A percentile compares a stretch with the other conserved stretches of the same genome.
Evolutionary conservation across 1,140 invertebrate genomes (phyloP).

Genomic region (Heliconius nattereri): DNA sequence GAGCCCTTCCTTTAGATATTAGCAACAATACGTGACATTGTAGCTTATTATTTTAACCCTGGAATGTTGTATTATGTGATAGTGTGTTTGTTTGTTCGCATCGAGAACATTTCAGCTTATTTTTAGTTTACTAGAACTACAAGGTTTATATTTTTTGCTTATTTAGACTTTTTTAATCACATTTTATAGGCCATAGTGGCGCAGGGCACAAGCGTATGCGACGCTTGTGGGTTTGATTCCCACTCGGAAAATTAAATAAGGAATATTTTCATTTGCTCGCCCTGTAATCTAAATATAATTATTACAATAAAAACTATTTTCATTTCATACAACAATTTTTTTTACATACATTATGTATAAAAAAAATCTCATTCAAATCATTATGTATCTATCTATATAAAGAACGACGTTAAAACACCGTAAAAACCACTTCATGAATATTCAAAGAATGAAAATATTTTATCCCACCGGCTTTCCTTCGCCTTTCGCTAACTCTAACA

Average conservation of each 20-base stretch:
- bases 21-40: background rate
- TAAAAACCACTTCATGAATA: background rate
- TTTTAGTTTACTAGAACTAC: background rate
- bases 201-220: no score
- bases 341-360: background rate
- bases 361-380: no score
- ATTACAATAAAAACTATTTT: no score
- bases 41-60: slow-evolving; percentile 11
- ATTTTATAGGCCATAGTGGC: no score
- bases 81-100: background rate
- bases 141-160: no score
- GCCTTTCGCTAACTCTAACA: background rate
- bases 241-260: no score
- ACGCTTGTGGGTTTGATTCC: no score
- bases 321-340: no score
- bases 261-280: no score
- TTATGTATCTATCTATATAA: background rate
- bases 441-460: slow-evolving; percentile 15
- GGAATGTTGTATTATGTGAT: background rate
- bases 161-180: background rate
- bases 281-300: no score
- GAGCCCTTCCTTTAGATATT: background rate
- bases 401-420: background rate
- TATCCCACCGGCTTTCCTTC: background rate
- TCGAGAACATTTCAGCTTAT: background rate